Percentiles rank a stretch among this genome's conserved stretches.
Evolutionary conservation across 1,140 invertebrate species (phyloP).

Genomic region (Anagrus nilaparvatae): DNA sequence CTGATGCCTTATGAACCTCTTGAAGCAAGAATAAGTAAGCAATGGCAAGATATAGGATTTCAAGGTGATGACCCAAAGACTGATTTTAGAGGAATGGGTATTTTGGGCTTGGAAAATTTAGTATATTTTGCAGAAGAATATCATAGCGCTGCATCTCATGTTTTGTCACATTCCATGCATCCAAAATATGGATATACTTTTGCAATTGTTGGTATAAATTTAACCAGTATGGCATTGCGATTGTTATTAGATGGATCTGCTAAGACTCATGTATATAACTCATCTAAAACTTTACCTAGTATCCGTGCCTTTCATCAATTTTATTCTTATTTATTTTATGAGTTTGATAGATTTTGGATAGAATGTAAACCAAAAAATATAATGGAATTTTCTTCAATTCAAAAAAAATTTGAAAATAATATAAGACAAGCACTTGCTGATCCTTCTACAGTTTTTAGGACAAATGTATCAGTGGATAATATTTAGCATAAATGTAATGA

Average conservation of each 20-base stretch:
- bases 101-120: slow-evolving; percentile 88
- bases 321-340: slow-evolving; percentile 88
- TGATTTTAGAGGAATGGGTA: slow-evolving; percentile 95
- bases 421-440: slow-evolving; percentile 54
- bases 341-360: slow-evolving; percentile 91
- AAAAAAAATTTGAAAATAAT: slow-evolving; percentile 71
- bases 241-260: slow-evolving; percentile 72
- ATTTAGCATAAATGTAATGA: slow-evolving; percentile 33
- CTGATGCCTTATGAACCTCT: slow-evolving; percentile 67
- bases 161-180: slow-evolving; percentile 81
- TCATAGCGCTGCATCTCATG: slow-evolving; percentile 64
- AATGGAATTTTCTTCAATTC: slow-evolving; percentile 87
- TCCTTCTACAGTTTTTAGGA: slow-evolving; percentile 56
- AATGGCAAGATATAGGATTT: slow-evolving; percentile 92
- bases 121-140: slow-evolving; percentile 82
- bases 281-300: slow-evolving; percentile 54
- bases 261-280: slow-evolving; percentile 89
- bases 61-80: slow-evolving; percentile 96
- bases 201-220: slow-evolving; percentile 88
- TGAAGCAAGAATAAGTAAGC: slow-evolving; percentile 66
- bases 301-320: slow-evolving; percentile 84
- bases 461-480: slow-evolving; percentile 61
- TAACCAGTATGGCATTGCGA: slow-evolving; percentile 81
- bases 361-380: slow-evolving; percentile 82
- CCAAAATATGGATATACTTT: slow-evolving; percentile 79